phyloP scores from a whole-genome alignment of 64 coral and sea anemone genomes.

The Montipora cactus region DNA sequence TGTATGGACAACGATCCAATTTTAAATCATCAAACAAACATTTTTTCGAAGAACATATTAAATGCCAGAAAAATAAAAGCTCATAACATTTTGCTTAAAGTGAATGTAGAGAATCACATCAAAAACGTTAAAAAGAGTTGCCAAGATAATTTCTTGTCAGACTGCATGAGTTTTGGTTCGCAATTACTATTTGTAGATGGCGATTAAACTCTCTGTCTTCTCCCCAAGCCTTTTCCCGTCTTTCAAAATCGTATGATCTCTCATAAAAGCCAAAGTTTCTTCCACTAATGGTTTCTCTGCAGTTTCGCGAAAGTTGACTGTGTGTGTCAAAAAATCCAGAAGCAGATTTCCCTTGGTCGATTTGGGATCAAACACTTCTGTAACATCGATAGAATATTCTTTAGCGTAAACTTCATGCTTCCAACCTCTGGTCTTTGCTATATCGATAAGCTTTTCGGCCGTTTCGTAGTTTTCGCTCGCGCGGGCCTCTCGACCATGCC shows the following conservation, averaged over 20 bases:
- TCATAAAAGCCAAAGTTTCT: background rate
- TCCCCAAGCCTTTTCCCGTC: too few species aligned
- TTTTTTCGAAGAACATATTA: too few species aligned
- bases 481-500: background rate
- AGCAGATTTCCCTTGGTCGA: constrained; percentile 31
- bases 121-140: too few species aligned
- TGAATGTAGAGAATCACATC: too few species aligned
- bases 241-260: background rate
- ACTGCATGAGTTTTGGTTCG: too few species aligned
- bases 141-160: too few species aligned
- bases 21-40: too few species aligned
- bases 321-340: constrained; percentile 43
- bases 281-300: background rate
- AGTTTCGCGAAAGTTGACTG: background rate
- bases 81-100: too few species aligned
- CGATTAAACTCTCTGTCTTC: too few species aligned
- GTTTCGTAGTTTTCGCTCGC: background rate
- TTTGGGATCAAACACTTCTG: constrained; percentile 35
- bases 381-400: constrained; percentile 45
- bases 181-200: too few species aligned
- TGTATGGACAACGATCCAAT: too few species aligned
- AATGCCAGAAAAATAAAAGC: too few species aligned
- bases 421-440: constrained; percentile 46
- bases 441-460: background rate
- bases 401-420: constrained; percentile 6